These are phyloP conservation scores for Marasmarcha lunaedactyla DNA, from an alignment of 2,888 invertebrate genomes.

Conservation along the genomic window DNA sequence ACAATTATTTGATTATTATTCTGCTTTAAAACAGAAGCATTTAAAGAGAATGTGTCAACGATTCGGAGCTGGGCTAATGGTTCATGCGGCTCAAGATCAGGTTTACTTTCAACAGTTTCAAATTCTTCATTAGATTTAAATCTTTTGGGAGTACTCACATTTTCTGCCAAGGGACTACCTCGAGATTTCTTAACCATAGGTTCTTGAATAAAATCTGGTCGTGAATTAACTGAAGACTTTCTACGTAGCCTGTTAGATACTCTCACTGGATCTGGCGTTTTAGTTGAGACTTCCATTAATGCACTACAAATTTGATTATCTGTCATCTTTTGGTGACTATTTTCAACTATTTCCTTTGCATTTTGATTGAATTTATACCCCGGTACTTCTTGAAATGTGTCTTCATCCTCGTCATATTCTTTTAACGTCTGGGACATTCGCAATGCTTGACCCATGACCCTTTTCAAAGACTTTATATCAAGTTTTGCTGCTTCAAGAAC, in stretches of 20 bases:
- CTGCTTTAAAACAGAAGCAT: slow-evolving; percentile 5
- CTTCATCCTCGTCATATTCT: slow-evolving; percentile 20
- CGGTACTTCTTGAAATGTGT: neutral
- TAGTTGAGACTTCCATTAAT: neutral
- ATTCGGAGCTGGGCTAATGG: neutral
- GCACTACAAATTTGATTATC: slow-evolving; percentile 24
- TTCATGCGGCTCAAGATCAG: neutral
- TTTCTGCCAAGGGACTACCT: neutral
- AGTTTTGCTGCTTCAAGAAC: slow-evolving; percentile 25
- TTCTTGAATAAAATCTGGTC: neutral
- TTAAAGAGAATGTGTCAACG: slow-evolving; percentile 18
- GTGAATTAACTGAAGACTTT: neutral
- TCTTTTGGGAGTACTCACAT: neutral
- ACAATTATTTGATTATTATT: too few species aligned
- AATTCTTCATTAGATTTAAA: too few species aligned
- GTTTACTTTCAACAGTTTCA: slow-evolving; percentile 3
- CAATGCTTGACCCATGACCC: slow-evolving; percentile 29
- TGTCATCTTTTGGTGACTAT: slow-evolving; percentile 15
- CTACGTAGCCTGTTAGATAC: slow-evolving; percentile 14
- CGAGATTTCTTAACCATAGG: neutral
- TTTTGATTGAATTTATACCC: neutral
- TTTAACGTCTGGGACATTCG: slow-evolving; percentile 34
- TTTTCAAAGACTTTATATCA: slow-evolving; percentile 23
- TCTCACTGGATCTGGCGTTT: too few species aligned
- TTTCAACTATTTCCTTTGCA: neutral